phyloP scores from a whole-genome alignment of 2,797 vertebrate genomes.

The Sebastes diaconus region DNA sequence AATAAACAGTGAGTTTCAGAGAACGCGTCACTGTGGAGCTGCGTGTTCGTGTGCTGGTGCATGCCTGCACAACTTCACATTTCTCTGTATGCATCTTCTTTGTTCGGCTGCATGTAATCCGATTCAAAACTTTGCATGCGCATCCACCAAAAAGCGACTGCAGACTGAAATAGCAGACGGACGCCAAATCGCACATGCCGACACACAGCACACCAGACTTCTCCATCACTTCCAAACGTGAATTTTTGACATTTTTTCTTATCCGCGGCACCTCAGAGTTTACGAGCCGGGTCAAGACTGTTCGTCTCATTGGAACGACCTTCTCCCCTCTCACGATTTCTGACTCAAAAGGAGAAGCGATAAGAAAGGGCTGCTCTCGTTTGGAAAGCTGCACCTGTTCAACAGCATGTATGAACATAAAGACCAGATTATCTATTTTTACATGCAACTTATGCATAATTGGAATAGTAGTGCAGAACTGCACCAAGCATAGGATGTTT shows the following conservation, averaged over 20 bases:
- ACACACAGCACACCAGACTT: constrained; percentile 46
- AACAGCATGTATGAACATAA: constrained; percentile 52
- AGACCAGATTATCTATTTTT: constrained; percentile 67
- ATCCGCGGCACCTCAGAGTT: constrained; percentile 54
- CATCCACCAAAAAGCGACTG: constrained; percentile 39
- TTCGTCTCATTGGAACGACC: constrained; percentile 62
- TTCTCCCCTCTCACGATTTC: constrained; percentile 75
- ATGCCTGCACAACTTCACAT: constrained; percentile 51
- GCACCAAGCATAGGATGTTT: not conserved
- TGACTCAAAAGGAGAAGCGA: constrained; percentile 50
- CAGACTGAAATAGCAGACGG: constrained; percentile 57
- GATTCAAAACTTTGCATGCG: constrained; percentile 44
- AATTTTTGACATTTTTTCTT: constrained; percentile 66
- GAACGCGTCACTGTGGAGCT: constrained; percentile 22
- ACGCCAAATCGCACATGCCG: constrained; percentile 19
- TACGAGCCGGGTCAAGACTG: constrained; percentile 68
- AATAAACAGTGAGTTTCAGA: constrained; percentile 75
- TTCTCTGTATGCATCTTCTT: constrained; percentile 26
- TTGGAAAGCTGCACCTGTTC: constrained; percentile 79
- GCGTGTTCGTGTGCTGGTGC: constrained; percentile 31
- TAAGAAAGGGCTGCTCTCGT: constrained; percentile 49
- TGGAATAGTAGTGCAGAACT: constrained; percentile 1
- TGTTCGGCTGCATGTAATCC: constrained; percentile 38
- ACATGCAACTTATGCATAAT: constrained; percentile 25
- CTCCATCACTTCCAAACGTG: constrained; percentile 76